Conservation (phyloP, 2,888 invertebrate species). For the Lypha dubia region DNA sequence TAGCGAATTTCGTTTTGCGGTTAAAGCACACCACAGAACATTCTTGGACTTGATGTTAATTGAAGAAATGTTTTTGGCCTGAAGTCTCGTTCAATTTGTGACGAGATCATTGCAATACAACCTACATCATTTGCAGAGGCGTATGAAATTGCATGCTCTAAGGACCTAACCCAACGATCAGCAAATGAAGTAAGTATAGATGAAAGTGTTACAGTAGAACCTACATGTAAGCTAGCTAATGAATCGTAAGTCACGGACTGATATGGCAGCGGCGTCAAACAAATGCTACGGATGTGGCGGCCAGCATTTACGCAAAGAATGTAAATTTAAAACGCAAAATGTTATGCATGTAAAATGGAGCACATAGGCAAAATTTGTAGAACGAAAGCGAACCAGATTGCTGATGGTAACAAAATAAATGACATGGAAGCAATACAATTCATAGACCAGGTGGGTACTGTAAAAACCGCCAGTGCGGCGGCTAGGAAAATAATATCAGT, state of each 20-base stretch:
- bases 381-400: no score
- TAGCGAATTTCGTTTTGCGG: no score
- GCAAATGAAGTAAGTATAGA: not conserved
- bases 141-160: constrained; percentile 27
- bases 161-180: not conserved
- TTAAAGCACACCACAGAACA: no score
- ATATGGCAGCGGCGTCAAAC: no score
- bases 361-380: not conserved
- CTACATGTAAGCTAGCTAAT: not conserved
- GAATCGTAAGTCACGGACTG: no score
- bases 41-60: constrained; percentile 26
- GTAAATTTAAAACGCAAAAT: not conserved
- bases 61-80: constrained; percentile 12
- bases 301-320: not conserved
- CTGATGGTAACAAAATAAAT: no score
- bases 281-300: no score
- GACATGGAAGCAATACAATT: no score
- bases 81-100: constrained; percentile 9
- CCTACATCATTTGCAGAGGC: constrained; percentile 9
- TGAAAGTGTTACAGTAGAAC: not conserved
- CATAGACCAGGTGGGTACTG: no score
- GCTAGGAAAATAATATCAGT: no score
- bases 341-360: not conserved
- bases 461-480: no score
- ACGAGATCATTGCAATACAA: constrained; percentile 9